Evolutionary conservation across 2,113 vertebrate genomes (phyloP).

Genomic region (Anarhynchus alexandrinus): DNA sequence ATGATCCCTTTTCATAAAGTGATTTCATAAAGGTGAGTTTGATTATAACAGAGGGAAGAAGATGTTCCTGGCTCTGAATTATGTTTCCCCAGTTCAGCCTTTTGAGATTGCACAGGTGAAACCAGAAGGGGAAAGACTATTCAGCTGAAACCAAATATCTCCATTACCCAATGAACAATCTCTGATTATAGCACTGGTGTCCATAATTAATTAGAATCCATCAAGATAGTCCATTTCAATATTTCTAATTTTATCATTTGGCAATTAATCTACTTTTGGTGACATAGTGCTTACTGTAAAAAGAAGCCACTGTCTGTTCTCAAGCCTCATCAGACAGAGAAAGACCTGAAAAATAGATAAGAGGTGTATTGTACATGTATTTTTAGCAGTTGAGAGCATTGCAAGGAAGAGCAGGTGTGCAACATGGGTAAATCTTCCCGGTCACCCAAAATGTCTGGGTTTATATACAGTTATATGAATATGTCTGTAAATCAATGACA

Average conservation of each 20-base stretch:
- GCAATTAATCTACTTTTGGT: slow-evolving; percentile 39
- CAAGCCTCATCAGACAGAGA: not conserved
- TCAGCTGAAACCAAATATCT: slow-evolving; percentile 7
- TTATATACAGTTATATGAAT: not conserved
- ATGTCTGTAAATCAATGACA: not conserved
- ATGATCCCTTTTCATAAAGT: not conserved
- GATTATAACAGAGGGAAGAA: not conserved
- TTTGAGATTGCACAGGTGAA: not conserved
- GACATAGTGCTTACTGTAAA: not conserved
- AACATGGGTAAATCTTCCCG: not conserved
- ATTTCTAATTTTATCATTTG: slow-evolving; percentile 51
- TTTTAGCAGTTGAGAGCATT: not conserved
- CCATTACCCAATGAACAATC: not conserved
- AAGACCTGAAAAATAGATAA: not conserved
- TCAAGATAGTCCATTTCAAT: not conserved
- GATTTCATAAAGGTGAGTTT: not conserved
- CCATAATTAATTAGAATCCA: slow-evolving; percentile 56
- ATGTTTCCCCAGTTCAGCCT: not conserved
- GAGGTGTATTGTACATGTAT: not conserved
- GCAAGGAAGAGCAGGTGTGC: not conserved
- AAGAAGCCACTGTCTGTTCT: slow-evolving; percentile 17
- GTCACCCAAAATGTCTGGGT: not conserved
- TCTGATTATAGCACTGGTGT: not conserved
- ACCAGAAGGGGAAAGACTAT: not conserved
- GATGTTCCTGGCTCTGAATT: not conserved